These are phyloP conservation scores for Heliothis subflexa DNA, from an alignment of 1,140 invertebrate genomes.

Conservation along the genomic window DNA sequence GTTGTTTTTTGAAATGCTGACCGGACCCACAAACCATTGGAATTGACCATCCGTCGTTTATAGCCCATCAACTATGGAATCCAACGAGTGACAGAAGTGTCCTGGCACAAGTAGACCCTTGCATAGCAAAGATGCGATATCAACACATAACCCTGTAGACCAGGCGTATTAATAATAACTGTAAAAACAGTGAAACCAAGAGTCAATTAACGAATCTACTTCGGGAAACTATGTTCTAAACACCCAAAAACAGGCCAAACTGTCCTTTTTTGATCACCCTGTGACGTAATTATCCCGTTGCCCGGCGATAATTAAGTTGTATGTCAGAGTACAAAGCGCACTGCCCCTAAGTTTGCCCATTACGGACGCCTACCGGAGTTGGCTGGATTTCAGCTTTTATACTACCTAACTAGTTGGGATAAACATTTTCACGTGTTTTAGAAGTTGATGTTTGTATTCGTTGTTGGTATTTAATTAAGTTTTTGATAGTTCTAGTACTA, in stretches of 20 bases:
- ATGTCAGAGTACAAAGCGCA: slow-evolving; percentile 46
- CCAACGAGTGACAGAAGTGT: too few relatives aligned
- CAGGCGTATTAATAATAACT: too few relatives aligned
- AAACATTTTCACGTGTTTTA: slow-evolving; percentile 13
- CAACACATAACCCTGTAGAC: too few relatives aligned
- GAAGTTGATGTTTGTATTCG: slow-evolving; percentile 9
- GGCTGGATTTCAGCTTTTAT: slow-evolving; percentile 28
- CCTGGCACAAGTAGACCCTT: too few relatives aligned
- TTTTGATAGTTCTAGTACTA: neutral
- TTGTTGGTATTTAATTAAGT: neutral
- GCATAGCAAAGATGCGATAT: too few relatives aligned
- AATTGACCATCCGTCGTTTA: too few relatives aligned
- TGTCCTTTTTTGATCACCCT: slow-evolving; percentile 11
- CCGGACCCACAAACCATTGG: too few relatives aligned
- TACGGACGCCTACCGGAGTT: slow-evolving; percentile 40
- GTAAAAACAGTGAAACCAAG: too few relatives aligned
- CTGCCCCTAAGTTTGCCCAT: slow-evolving; percentile 47
- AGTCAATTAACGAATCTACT: neutral
- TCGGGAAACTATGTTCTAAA: neutral
- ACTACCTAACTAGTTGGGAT: slow-evolving; percentile 23
- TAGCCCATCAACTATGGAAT: too few relatives aligned
- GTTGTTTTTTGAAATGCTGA: neutral
- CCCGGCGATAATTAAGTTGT: slow-evolving; percentile 48
- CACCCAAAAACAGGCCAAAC: neutral
- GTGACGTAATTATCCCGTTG: slow-evolving; percentile 37